These are phyloP conservation scores for Pristionchus arcanus DNA, from an alignment of 2,888 invertebrate species.

Conservation along the genomic window DNA sequence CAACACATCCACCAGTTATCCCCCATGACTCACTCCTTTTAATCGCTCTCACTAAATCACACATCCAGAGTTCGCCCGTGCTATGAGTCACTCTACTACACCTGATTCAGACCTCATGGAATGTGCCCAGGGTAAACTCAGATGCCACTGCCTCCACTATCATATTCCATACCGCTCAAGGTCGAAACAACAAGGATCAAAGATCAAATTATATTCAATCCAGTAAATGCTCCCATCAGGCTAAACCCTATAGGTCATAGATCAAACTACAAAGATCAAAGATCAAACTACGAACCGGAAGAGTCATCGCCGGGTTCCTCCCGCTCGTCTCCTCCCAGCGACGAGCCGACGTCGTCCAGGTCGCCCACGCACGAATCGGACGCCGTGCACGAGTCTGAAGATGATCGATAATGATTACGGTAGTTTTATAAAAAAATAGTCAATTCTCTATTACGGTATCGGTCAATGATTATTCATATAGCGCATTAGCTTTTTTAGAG, in stretches of 20 bases:
- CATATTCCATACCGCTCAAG: no score
- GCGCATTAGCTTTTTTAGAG: not conserved
- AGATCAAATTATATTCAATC: not conserved
- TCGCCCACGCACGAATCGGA: constrained; percentile 40
- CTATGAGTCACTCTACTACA: not conserved
- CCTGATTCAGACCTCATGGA: not conserved
- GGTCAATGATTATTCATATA: not conserved
- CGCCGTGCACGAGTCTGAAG: constrained; percentile 33
- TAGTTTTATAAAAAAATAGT: not conserved
- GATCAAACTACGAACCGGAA: not conserved
- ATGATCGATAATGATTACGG: constrained; percentile 38
- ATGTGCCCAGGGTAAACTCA: not conserved
- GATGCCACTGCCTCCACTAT: not conserved
- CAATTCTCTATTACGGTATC: not conserved
- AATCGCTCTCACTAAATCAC: not conserved
- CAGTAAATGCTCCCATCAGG: no score
- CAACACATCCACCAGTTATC: not conserved
- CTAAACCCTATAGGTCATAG: not conserved
- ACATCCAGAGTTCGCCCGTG: constrained; percentile 16
- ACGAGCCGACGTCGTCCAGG: constrained; percentile 34
- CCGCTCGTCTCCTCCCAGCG: not conserved
- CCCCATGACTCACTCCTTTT: not conserved
- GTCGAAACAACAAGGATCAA: no score
- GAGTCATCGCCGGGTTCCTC: constrained; percentile 24
- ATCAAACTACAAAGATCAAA: not conserved